Base-by-base conservation (phyloP, 2,888 invertebrate species). In the Cheilosia urbana region DNA sequence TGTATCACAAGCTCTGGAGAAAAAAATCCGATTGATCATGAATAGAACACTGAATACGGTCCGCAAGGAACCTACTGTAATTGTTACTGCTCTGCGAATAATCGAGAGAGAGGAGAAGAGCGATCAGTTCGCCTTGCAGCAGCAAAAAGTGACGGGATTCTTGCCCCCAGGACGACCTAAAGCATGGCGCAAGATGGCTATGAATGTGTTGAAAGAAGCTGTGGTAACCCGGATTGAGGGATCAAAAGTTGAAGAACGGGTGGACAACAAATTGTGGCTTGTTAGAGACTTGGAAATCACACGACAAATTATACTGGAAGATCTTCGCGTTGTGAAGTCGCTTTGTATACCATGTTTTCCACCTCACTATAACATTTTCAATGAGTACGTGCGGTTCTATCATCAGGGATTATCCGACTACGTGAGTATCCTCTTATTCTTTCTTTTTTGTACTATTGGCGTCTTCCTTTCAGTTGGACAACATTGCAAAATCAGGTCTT, bases 41-140 rank as follows among this genome's bases (percentile, higher is more conserved):
- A 96, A 96, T 80, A 94, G 99, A 79, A 97, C 98, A 1, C 93
- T 99, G 58, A 98, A 98, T 90, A 98, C 98, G 2, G 98, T 99
- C 0, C 94, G 98, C 24, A 98, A 98, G 91, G 97, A 98, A 90
- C 98, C 98, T 0, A 98, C 97, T 0, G 96, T 98, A 9, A 97
- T 99, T 88, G 99, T 99, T 0, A 99, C 99, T 7, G 98, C 98
- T 0, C 92, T 99, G 45, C 94, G 99, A 88, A 98, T 99, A 72
- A 97, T 99, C 89, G 99, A 99, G 92, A 93, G 99, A 71, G 99
- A 99, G 92, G 99, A 99, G 90, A 97, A 97, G 92, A 96, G 97
- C 40, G 99, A 99, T 93, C 95, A 95, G 88, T 96, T 97, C 93
- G 97, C 98, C 11, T 89, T 96, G 87, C 95, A 96, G 91, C 92